A percentile compares a stretch with the other conserved stretches of the same genome.
Conservation (phyloP, 2,888 invertebrate species). For the Carpatolechia fugitivella region DNA sequence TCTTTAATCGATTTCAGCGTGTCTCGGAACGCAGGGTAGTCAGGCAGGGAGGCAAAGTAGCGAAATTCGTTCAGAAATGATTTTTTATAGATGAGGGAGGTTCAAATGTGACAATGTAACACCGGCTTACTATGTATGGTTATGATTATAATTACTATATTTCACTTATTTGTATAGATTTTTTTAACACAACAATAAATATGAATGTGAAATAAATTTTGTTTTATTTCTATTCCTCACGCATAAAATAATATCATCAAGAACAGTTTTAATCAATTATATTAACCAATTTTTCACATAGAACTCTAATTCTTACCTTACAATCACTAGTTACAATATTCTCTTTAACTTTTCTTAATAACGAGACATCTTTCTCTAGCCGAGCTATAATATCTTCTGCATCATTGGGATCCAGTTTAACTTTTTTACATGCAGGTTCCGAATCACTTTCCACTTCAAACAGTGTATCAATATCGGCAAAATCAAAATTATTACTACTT, state of each 20-base stretch:
- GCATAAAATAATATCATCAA: conserved; percentile 14
- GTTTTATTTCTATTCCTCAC: conserved; percentile 45
- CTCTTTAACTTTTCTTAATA: conserved; percentile 44
- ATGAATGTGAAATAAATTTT: conserved; percentile 72
- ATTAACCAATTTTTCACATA: conserved; percentile 51
- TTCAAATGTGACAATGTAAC: conserved; percentile 48
- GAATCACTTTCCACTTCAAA: conserved; percentile 44
- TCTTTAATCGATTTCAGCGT: no score
- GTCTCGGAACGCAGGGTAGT: no score
- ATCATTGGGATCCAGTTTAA: conserved; percentile 43
- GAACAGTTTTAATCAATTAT: conserved; percentile 44
- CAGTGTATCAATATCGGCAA: conserved; percentile 52
- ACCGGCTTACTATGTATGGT: conserved; percentile 55
- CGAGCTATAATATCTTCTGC: conserved; percentile 42
- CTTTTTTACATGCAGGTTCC: conserved; percentile 55
- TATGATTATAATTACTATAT: conserved; percentile 71
- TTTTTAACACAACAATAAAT: conserved; percentile 79
- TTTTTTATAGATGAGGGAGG: conserved; percentile 13
- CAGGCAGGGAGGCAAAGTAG: no score
- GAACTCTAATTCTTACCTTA: conserved; percentile 42
- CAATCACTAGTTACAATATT: conserved; percentile 40
- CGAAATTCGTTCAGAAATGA: no score
- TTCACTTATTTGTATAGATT: conserved; percentile 78
- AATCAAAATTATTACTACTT: conserved; percentile 49
- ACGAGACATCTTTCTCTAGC: conserved; percentile 46